Evolutionary conservation across 2,113 vertebrate species (phyloP).

Genomic region (Ceuthmochares aereus): DNA sequence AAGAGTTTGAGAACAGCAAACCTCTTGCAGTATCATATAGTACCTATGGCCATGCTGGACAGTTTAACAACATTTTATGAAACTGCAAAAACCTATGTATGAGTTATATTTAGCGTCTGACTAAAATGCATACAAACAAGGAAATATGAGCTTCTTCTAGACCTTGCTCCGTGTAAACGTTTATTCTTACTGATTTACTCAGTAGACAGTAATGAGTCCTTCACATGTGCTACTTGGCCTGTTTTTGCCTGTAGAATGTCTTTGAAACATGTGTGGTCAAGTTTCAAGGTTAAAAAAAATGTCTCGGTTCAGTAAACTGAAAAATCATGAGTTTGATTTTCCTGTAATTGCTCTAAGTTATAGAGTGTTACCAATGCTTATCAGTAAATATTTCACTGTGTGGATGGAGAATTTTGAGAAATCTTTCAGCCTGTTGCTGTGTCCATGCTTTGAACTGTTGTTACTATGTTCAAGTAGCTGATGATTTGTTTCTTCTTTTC

Average conservation of each 20-base stretch:
- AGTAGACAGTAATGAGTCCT: background rate
- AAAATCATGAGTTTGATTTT: background rate
- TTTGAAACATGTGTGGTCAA: background rate
- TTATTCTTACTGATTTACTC: slow-evolving; percentile 43
- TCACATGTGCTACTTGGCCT: background rate
- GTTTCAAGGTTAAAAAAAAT: background rate
- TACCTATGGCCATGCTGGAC: slow-evolving; percentile 13
- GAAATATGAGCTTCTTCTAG: slow-evolving; percentile 41
- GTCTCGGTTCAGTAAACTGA: background rate
- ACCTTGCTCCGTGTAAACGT: slow-evolving; percentile 20
- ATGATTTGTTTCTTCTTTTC: background rate
- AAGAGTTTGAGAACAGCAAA: slow-evolving; percentile 41
- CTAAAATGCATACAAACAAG: slow-evolving; percentile 31
- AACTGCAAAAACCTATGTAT: slow-evolving; percentile 31
- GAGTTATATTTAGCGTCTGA: slow-evolving; percentile 27
- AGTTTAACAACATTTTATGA: slow-evolving; percentile 49
- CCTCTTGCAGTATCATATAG: slow-evolving; percentile 35
- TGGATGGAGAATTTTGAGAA: background rate
- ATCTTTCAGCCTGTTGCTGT: background rate
- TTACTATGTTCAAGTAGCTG: background rate
- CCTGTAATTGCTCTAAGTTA: background rate
- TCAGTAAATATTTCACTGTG: background rate
- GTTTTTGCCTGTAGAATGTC: background rate
- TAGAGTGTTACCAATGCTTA: background rate
- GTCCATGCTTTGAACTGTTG: background rate